Percentiles rank a stretch among this genome's conserved stretches.
phyloP scores from a whole-genome alignment of 1,140 invertebrate genomes.

The Theocolax elegans region DNA sequence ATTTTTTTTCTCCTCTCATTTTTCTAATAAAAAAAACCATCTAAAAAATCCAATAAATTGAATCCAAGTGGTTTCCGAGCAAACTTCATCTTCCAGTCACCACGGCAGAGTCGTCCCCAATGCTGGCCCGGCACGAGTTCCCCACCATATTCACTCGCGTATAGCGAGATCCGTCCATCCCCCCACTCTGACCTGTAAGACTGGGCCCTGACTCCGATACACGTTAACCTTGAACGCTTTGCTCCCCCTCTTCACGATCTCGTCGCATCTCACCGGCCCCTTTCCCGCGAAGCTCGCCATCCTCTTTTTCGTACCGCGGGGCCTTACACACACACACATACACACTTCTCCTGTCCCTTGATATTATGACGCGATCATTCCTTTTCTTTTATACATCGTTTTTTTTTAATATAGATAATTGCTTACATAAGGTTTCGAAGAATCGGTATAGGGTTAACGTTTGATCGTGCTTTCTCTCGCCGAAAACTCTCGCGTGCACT shows the following conservation, averaged over 20 bases:
- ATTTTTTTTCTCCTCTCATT: not conserved
- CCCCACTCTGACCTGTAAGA: not conserved
- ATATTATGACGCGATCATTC: not conserved
- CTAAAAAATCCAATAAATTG: too few relatives aligned
- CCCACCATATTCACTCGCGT: constrained; percentile 7
- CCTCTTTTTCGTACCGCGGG: not conserved
- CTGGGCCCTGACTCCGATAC: constrained; percentile 46
- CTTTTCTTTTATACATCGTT: constrained; percentile 5
- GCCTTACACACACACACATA: not conserved
- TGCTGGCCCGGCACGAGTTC: constrained; percentile 12
- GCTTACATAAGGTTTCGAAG: constrained; percentile 29
- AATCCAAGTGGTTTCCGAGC: too few relatives aligned
- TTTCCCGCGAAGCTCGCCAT: not conserved
- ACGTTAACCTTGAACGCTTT: constrained; percentile 56
- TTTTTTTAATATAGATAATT: not conserved
- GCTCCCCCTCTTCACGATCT: not conserved
- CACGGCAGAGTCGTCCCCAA: constrained; percentile 5
- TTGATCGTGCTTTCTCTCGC: too few relatives aligned
- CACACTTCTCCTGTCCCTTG: not conserved
- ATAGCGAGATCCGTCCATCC: constrained; percentile 11
- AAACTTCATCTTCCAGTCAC: too few relatives aligned
- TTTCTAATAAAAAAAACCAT: too few relatives aligned
- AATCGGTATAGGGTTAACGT: too few relatives aligned
- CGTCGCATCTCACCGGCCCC: constrained; percentile 40
- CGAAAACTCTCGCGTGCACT: too few relatives aligned